Evolutionary conservation across 2,797 vertebrate genomes (phyloP).

Genomic region (Chanos chanos): DNA sequence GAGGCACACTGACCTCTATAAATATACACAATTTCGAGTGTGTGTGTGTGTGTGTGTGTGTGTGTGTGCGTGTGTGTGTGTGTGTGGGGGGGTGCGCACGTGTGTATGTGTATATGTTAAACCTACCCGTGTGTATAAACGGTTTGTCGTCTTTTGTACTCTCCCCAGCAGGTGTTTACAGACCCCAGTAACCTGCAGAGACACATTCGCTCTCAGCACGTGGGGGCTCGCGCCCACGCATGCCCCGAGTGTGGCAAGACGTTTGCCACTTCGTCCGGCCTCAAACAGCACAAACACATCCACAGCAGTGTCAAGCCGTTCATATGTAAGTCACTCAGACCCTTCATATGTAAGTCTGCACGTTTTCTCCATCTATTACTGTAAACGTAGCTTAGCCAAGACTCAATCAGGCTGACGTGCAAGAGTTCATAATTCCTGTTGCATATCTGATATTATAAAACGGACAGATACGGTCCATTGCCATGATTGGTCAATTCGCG

Average conservation of each 20-base stretch:
- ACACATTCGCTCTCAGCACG: slow-evolving; percentile 98
- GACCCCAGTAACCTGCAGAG: slow-evolving; percentile 99
- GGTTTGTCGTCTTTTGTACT: slow-evolving; percentile 68
- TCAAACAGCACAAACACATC: slow-evolving; percentile 99
- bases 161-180: slow-evolving; percentile 99
- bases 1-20: too few species aligned
- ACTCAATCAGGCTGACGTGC: too few species aligned
- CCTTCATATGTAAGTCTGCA: slow-evolving; percentile 81
- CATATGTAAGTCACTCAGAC: slow-evolving; percentile 97
- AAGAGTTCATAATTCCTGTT: too few species aligned
- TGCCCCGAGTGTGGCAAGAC: slow-evolving; percentile 99
- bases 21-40: background rate
- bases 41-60: background rate
- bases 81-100: background rate
- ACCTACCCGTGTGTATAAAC: slow-evolving; percentile 52
- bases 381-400: too few species aligned
- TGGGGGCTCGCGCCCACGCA: slow-evolving; percentile 95
- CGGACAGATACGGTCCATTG: too few species aligned
- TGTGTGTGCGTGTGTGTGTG: background rate
- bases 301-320: slow-evolving; percentile 99
- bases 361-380: slow-evolving; percentile 45
- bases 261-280: slow-evolving; percentile 98
- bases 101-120: slow-evolving; percentile 49
- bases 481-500: too few species aligned
- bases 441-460: slow-evolving; percentile 39